Evolutionary conservation across 2,113 vertebrate species (phyloP).

Genomic region (Heliornis fulica): DNA sequence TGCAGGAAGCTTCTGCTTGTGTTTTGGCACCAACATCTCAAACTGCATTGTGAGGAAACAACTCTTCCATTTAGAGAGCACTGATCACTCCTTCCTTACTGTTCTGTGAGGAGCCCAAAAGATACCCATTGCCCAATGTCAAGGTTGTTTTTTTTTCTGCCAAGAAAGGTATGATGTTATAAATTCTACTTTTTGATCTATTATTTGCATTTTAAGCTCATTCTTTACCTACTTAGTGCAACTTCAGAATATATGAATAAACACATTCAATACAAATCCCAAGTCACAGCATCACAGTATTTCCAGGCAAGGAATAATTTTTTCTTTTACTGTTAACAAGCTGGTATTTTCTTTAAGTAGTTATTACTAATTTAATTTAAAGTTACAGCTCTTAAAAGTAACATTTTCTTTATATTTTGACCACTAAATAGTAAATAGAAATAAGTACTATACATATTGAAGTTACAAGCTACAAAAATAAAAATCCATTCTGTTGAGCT

Average conservation of each 20-base stretch:
- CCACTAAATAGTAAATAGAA: slow-evolving; percentile 15
- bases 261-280: slow-evolving; percentile 21
- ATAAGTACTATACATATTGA: slow-evolving; percentile 10
- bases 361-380: background rate
- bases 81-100: background rate
- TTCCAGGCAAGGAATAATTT: background rate
- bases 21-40: background rate
- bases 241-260: slow-evolving; percentile 29
- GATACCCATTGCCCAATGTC: background rate
- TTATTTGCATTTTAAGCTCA: background rate
- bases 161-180: no score
- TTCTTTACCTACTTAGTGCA: background rate
- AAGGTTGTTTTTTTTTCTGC: no score
- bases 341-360: slow-evolving; percentile 22
- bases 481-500: slow-evolving; percentile 51
- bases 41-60: background rate
- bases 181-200: background rate
- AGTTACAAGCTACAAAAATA: slow-evolving; percentile 70
- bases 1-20: background rate
- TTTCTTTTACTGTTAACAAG: background rate
- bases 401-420: slow-evolving; percentile 33
- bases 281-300: slow-evolving; percentile 21
- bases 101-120: background rate
- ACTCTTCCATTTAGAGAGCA: background rate
- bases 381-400: slow-evolving; percentile 6